Percentiles rank a stretch among this genome's conserved stretches.
Conservation (phyloP, 2,113 vertebrate genomes). For the Nematolebias whitei region DNA sequence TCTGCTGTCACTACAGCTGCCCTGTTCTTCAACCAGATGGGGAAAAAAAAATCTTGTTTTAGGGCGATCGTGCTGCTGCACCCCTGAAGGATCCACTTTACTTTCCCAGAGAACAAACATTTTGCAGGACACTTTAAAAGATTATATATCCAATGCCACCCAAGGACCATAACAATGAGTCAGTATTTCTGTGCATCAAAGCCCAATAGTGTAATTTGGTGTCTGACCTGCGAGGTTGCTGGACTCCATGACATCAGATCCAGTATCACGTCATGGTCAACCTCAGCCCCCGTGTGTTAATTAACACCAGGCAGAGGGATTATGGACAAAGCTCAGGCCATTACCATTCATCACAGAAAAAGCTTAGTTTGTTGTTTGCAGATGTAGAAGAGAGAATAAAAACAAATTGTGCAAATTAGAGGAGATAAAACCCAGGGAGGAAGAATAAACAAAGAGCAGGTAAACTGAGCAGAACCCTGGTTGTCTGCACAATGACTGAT, state of each 20-base stretch:
- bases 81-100: slow-evolving; percentile 34
- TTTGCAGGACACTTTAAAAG: slow-evolving; percentile 31
- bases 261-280: slow-evolving; percentile 73
- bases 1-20: slow-evolving; percentile 47
- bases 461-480: slow-evolving; percentile 25
- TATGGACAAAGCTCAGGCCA: slow-evolving; percentile 65
- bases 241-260: slow-evolving; percentile 77
- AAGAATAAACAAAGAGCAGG: slow-evolving; percentile 51
- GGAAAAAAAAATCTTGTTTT: slow-evolving; percentile 41
- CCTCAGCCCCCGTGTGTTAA: slow-evolving; percentile 73
- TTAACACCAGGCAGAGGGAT: slow-evolving; percentile 76
- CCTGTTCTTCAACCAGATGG: slow-evolving; percentile 44
- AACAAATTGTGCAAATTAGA: slow-evolving; percentile 61
- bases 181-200: slow-evolving; percentile 68
- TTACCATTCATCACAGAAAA: slow-evolving; percentile 70
- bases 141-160: slow-evolving; percentile 65
- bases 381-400: slow-evolving; percentile 64
- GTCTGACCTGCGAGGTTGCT: slow-evolving; percentile 72
- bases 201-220: slow-evolving; percentile 61
- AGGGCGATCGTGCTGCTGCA: slow-evolving; percentile 27
- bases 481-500: slow-evolving; percentile 37
- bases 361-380: slow-evolving; percentile 72
- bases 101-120: slow-evolving; percentile 33
- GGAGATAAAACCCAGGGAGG: slow-evolving; percentile 49
- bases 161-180: slow-evolving; percentile 68